Conservation (phyloP, 2,888 invertebrate genomes). For the Tenodera sinensis region DNA sequence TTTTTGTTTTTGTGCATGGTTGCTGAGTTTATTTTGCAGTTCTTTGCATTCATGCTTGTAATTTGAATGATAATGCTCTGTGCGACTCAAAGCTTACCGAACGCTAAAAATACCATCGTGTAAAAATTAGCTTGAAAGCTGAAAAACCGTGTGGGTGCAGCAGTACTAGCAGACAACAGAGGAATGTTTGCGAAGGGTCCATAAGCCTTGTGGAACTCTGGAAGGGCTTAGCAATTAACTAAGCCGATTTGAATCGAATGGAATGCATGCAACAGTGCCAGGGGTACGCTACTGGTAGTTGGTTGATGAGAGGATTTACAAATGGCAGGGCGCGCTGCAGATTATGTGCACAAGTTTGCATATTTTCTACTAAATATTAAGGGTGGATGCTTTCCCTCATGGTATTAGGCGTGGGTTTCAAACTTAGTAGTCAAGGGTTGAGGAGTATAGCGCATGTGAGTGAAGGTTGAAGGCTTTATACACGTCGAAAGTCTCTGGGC, state of each 20-base stretch:
- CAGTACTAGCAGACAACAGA: neutral
- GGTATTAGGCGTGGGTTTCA: neutral
- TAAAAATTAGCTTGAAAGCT: neutral
- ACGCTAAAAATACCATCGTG: neutral
- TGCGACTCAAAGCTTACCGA: too few relatives aligned
- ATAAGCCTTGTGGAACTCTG: neutral
- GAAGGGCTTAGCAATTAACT: slow-evolving; percentile 21
- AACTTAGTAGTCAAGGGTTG: neutral
- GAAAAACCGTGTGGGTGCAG: neutral
- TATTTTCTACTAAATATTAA: neutral
- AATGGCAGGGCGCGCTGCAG: neutral
- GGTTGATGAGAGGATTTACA: slow-evolving; percentile 20
- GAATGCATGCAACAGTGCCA: slow-evolving; percentile 12
- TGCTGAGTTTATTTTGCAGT: too few relatives aligned
- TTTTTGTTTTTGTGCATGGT: too few relatives aligned
- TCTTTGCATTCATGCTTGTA: too few relatives aligned
- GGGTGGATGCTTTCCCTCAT: neutral
- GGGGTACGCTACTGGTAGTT: neutral
- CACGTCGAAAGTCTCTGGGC: too few relatives aligned
- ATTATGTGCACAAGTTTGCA: slow-evolving; percentile 13
- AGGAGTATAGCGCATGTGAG: neutral
- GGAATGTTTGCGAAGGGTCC: neutral
- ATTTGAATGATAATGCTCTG: too few relatives aligned
- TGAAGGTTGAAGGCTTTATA: too few relatives aligned
- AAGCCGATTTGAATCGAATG: slow-evolving; percentile 27